These are phyloP conservation scores for Lepisosteus oculatus DNA, from an alignment of 2,113 vertebrate genomes.

Conservation along the genomic window DNA sequence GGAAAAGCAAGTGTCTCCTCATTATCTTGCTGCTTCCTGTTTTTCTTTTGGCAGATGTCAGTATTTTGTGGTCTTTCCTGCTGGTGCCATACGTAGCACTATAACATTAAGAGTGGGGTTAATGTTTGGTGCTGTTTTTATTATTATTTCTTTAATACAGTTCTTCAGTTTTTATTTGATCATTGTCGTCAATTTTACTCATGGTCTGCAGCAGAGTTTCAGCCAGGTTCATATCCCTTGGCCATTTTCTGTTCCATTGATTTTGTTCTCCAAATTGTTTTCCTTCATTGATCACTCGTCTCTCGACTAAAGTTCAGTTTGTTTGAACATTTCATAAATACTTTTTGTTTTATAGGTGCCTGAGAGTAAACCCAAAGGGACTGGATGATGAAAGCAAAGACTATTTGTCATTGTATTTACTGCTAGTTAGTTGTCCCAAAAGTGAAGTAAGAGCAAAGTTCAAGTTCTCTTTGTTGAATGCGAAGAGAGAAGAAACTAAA, in stretches of 20 bases:
- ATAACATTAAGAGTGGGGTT: no score
- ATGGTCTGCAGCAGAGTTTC: no score
- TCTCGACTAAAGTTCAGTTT: background rate
- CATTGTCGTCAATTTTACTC: no score
- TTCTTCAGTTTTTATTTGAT: no score
- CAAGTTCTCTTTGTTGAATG: conserved; percentile 95
- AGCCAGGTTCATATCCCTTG: no score
- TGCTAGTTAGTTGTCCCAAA: conserved; percentile 98
- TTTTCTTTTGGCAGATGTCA: no score
- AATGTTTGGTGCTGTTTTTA: no score
- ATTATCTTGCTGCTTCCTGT: no score
- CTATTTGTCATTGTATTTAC: conserved; percentile 95
- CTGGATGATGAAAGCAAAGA: conserved; percentile 98
- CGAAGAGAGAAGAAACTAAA: conserved; percentile 97
- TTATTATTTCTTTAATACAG: no score
- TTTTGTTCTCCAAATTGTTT: background rate
- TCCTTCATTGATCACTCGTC: background rate
- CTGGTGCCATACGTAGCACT: no score
- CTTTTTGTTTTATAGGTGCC: conserved; percentile 76
- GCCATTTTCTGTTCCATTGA: background rate
- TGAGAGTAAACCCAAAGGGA: conserved; percentile 97
- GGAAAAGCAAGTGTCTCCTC: no score
- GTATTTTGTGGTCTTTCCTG: no score
- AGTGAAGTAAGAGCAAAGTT: conserved; percentile 99
- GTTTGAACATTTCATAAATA: background rate